Evolutionary conservation across 2,113 vertebrate species (phyloP).

Genomic region (Sporophila hypoxantha): DNA sequence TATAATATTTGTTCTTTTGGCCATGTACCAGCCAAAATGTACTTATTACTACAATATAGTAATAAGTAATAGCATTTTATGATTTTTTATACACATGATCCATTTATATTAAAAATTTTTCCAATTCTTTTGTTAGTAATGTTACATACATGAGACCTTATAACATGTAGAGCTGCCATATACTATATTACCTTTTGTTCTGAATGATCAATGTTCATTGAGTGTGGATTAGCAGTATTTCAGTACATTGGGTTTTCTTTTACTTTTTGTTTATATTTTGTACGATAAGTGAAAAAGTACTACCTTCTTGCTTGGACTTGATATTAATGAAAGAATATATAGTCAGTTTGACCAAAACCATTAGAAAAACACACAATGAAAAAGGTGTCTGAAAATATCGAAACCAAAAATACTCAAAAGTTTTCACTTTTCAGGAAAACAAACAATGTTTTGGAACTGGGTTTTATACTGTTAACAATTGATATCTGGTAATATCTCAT

Average conservation of each 20-base stretch:
- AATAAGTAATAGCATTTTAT: not conserved
- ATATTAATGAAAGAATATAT: not conserved
- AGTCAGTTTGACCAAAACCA: not conserved
- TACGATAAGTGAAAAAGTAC: not conserved
- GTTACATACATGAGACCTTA: not conserved
- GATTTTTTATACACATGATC: not conserved
- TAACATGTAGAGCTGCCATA: not conserved
- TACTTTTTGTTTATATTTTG: not conserved
- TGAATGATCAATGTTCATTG: not conserved
- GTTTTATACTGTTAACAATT: not conserved
- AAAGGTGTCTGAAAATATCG: not conserved
- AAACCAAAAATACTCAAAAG: not conserved
- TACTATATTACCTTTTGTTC: not conserved
- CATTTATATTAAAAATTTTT: not conserved
- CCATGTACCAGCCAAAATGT: not conserved
- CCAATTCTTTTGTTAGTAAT: not conserved
- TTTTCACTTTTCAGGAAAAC: not conserved
- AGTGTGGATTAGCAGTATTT: not conserved
- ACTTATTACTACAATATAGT: not conserved
- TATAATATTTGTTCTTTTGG: not conserved
- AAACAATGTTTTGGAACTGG: not conserved
- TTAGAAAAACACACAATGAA: not conserved
- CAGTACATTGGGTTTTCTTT: not conserved
- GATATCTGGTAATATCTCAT: not conserved
- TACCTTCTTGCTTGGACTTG: not conserved